Base-by-base conservation (phyloP, 2,888 invertebrate species). In the Lypha dubia region DNA sequence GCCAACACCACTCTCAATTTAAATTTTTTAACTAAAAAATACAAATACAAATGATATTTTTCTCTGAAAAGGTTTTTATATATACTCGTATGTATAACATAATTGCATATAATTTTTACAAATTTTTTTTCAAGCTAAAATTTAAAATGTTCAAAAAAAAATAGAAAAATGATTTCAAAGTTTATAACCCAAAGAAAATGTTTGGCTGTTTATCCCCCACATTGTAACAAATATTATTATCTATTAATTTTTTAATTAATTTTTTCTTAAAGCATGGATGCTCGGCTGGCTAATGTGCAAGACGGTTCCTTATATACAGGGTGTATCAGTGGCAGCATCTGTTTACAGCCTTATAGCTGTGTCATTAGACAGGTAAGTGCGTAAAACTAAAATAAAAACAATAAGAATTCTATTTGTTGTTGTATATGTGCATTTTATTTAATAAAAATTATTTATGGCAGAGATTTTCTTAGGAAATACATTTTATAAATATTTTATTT, bases 201-300 rank as follows among this genome's bases (percentile, higher is more conserved):
- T 28, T 9, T 53, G 53, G 58, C 28, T 41, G 35, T 58, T 76
- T 51, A n/a, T n/a, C n/a, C 24, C 60, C 35, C 32, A 73, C 63
- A 11, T 4, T 60, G 46, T 73, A 46, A 51, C 53, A 73, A 15
- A 28, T 67, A 75, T 77, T 56, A 13, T n/a, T 79, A 71, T 35
- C 11, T 35, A 65, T 75, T 17, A 68, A 15, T 53, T 1, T 38
- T n/a, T n/a, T n/a, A n/a, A n/a, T n/a, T 11, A 56, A 22, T 77
- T 71, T 62, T 91, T 93, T 93, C 67, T 87, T 88, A 38, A 94
- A 97, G 97, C 97, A 56, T 99, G 98, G 98, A 96, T 98, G 89
- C 94, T 98, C 49, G 98, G 98, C 73, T 96, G 96, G 95, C 94
- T 96, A 93, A 97, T 98, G 96, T 99, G 99, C 93, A 98, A 98